Evolutionary conservation across 2,888 invertebrate genomes (phyloP), one percentile per base, ranked within the genome.

Genomic region (Xylophagus ater): DNA sequence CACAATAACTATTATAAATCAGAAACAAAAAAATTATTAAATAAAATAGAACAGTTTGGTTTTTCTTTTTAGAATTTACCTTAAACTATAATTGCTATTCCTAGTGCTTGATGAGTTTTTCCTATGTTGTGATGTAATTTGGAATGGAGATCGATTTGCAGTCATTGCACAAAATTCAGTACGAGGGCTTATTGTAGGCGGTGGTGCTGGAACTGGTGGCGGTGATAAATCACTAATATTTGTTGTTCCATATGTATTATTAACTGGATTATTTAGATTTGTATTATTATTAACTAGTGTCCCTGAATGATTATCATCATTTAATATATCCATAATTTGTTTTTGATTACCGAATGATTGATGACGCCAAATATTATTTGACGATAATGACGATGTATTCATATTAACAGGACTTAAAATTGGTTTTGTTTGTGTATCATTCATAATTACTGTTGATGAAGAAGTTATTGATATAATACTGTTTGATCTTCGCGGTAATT

Each of bases 141-240:
- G 61, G 56, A 62, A 61, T 58, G 61, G 60, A 49, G 62, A 60
- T 48, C 58, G 53, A 49, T 57, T 58, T 36, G 33, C 31, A 34
- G 35, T 33, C 34, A 42, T 42, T 37, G 36, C 38, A 43, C 43
- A 26, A 41, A 40, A 48, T 47, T 64, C 59, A 36, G 53, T 54
- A 32, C 57, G 53, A 23, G 64, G 64, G 51, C 62, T 62, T 12
- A 58, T 48, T 41, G 57, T 50, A 32, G 56, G 40, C 39, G 53
- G 51, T 5, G 59, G 55, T 40, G 55, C 41, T 18, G 29, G 17
- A 14, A 37, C 19, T 12, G 41, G 41, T 28, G 41, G 41, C 9
- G 41, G 37, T 24, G 41, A 37, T 8, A 14, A 23, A 13, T 37
- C 41, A 29, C 21, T 37, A 15, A 29, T 37, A 29, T 29, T 33